These are phyloP conservation scores for Drosophila mettleri DNA, from an alignment of 2,888 invertebrate genomes.

Conservation along the genomic window DNA sequence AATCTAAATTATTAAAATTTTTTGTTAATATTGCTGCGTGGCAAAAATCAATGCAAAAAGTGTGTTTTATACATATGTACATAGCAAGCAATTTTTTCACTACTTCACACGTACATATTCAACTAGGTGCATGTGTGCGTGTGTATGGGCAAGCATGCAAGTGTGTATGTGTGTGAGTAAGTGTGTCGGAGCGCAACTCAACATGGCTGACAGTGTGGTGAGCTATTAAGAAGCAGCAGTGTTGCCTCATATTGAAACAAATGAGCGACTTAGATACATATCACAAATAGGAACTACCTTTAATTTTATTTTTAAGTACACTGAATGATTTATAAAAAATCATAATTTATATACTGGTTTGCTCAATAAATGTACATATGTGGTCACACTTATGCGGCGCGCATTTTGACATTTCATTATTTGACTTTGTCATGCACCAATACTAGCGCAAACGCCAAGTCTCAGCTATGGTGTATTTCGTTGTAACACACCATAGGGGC, in stretches of 20 bases:
- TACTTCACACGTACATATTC: conserved; percentile 38
- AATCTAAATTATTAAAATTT: conserved; percentile 10
- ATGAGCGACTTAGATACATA: neutral
- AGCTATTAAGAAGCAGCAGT: conserved; percentile 40
- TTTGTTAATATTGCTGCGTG: conserved; percentile 50
- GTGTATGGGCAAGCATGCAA: conserved; percentile 29
- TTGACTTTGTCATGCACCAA: conserved; percentile 62
- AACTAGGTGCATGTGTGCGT: conserved; percentile 26
- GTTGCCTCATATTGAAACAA: conserved; percentile 29
- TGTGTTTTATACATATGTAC: conserved; percentile 37
- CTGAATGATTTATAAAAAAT: neutral
- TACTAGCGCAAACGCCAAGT: conserved; percentile 32
- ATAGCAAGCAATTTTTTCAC: conserved; percentile 33
- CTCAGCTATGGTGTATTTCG: conserved; percentile 49
- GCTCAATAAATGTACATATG: neutral
- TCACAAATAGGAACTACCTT: neutral
- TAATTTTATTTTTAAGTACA: neutral
- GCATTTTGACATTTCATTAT: conserved; percentile 61
- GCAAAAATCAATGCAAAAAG: conserved; percentile 65
- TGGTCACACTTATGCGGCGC: conserved; percentile 50
- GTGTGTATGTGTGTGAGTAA: conserved; percentile 51
- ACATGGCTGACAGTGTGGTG: conserved; percentile 76
- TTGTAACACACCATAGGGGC: conserved; percentile 56
- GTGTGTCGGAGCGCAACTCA: conserved; percentile 76
- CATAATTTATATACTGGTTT: neutral